Evolutionary conservation across 1,140 invertebrate species (phyloP), one percentile per base, ranked within the genome.

Genomic region (Drosophila athabasca): DNA sequence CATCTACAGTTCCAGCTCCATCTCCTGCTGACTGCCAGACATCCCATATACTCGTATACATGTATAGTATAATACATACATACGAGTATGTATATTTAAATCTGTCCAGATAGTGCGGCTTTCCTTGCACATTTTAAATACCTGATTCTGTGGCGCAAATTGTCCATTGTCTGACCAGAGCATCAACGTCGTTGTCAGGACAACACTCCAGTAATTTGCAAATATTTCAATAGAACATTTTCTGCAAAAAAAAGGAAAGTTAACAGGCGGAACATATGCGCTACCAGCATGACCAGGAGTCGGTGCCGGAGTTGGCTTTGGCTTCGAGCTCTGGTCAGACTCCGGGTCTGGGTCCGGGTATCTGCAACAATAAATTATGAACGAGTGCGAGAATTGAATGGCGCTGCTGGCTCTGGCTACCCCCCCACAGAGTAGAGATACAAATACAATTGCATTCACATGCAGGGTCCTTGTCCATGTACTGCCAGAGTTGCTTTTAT

Each of bases 171-270:
- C 66, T 52, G 50, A 61, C 50, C 48, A 48, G 43, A 67, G 55
- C 80, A 64, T 79, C 82, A 78, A 66, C 48, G 48, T 68, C 66
- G 52, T 70, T 62, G 43, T 44, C 66, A 65, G 59, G 58, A 31
- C 61, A 58, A 49, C 9, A 68, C 73, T 62, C 57, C 44, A 77
- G 83, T 89, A 88, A 88, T 88, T 88, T 88, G 84, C 79, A 79
- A 88, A 88, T 88, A 88, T 88, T 89, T 88, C 83, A 88, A 88
- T 89, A 71, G 84, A 79, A 82, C 76, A 82, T 79, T 65, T 61
- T 49, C 75, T 82, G 65, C 44, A 68, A 79, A 66, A 50, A 52
- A 54, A 44, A 7, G 58, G 39, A 46, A 54, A 58, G 66, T 49
- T 64, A 74, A 77, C 64, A 69, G 61, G 68, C 58, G 69, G 74